Conservation (phyloP, 92 coral and sea anemone species). For the Meandrina meandrites region DNA sequence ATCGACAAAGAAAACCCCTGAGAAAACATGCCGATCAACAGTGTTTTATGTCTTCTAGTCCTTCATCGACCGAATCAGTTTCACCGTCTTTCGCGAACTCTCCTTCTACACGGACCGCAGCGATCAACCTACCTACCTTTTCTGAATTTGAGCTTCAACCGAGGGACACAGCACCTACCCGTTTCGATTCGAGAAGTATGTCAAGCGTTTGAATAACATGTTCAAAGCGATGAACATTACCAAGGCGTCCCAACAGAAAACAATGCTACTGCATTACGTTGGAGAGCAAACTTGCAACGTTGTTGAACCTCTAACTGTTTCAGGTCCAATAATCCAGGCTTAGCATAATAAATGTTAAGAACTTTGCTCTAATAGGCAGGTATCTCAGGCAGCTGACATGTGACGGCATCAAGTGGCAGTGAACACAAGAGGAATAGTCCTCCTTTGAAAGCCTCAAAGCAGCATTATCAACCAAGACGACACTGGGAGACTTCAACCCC, state of each 20-base stretch:
- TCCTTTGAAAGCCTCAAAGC: slow-evolving; percentile 46
- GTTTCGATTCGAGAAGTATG: slow-evolving; percentile 62
- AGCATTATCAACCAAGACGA: slow-evolving; percentile 38
- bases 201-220: no score
- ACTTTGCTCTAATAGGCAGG: slow-evolving; percentile 56
- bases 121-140: slow-evolving; percentile 56
- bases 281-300: slow-evolving; percentile 65
- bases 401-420: no score
- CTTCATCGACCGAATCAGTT: slow-evolving; percentile 1
- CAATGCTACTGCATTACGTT: slow-evolving; percentile 57
- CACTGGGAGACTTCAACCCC: slow-evolving; percentile 54
- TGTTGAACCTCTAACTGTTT: slow-evolving; percentile 44
- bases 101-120: slow-evolving; percentile 8
- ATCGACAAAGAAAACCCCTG: slow-evolving; percentile 5
- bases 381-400: slow-evolving; percentile 61
- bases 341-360: no score
- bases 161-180: slow-evolving; percentile 45
- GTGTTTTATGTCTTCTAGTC: slow-evolving; percentile 10
- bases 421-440: no score
- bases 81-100: neutral
- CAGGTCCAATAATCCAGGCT: slow-evolving; percentile 55
- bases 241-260: no score
- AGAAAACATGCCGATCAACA: slow-evolving; percentile 8
- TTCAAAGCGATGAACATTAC: no score
- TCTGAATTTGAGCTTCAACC: slow-evolving; percentile 65